Evolutionary conservation across 2,113 vertebrate species (phyloP).

Genomic region (human (Homo sapiens)): DNA sequence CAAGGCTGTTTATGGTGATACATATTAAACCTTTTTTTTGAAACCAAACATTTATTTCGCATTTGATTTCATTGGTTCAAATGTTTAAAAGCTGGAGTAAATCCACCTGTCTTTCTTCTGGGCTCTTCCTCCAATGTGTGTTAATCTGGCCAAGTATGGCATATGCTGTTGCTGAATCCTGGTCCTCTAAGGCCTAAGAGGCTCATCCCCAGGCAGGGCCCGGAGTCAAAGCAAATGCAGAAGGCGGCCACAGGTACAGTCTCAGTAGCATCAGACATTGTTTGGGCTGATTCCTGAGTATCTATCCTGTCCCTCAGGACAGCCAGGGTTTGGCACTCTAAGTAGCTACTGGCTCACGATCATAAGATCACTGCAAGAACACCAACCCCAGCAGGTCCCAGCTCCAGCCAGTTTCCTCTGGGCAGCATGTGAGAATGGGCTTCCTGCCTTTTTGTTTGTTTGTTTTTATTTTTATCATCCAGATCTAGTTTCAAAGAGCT

Average conservation of each 20-base stretch:
- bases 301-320: background rate
- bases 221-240: accelerated
- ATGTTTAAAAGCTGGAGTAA: accelerated
- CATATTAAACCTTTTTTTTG: background rate
- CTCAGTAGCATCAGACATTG: background rate
- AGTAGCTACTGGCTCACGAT: background rate
- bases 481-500: background rate
- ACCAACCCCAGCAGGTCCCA: background rate
- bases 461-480: background rate
- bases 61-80: background rate
- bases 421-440: background rate
- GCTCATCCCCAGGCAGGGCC: background rate
- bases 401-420: constrained; percentile 46
- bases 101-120: background rate
- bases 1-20: background rate
- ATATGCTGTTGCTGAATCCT: accelerated
- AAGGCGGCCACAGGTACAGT: background rate
- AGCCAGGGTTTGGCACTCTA: background rate
- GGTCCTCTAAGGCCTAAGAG: accelerated
- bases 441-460: background rate
- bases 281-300: background rate
- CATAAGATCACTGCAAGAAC: background rate
- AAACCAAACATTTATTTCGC: constrained; percentile 59
- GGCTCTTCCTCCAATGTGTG: background rate
- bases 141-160: accelerated